These are phyloP conservation scores for Heliconius melpomene DNA, from an alignment of 1,140 invertebrate species.

Conservation along the genomic window DNA sequence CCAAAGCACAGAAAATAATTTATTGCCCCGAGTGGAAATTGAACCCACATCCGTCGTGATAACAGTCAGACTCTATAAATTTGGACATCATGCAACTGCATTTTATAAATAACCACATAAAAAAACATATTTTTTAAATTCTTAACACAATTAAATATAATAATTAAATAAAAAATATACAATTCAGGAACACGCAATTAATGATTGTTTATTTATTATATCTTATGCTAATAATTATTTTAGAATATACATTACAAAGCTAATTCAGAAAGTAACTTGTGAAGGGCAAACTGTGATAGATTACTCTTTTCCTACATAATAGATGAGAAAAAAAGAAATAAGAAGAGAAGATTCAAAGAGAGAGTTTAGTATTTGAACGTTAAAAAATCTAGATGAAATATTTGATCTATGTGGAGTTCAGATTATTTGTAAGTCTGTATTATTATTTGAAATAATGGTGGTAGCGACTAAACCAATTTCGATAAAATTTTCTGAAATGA, in stretches of 20 bases:
- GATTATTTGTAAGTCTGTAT: not conserved
- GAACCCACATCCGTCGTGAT: no score
- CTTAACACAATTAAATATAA: not conserved
- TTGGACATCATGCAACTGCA: no score
- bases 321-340: not conserved
- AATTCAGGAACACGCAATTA: not conserved
- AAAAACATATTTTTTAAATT: not conserved
- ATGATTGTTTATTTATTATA: not conserved
- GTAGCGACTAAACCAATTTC: not conserved
- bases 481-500: not conserved
- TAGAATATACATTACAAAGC: not conserved
- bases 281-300: not conserved
- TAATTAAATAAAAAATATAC: constrained; percentile 13
- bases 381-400: not conserved
- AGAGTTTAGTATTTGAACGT: not conserved
- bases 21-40: no score
- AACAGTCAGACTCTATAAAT: no score
- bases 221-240: not conserved
- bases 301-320: not conserved
- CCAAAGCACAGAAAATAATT: no score
- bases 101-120: no score
- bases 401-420: no score
- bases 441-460: not conserved
- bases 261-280: not conserved
- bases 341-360: not conserved